phyloP scores from a whole-genome alignment of 2,797 vertebrate genomes.

The Coregonus ussuriensis region DNA sequence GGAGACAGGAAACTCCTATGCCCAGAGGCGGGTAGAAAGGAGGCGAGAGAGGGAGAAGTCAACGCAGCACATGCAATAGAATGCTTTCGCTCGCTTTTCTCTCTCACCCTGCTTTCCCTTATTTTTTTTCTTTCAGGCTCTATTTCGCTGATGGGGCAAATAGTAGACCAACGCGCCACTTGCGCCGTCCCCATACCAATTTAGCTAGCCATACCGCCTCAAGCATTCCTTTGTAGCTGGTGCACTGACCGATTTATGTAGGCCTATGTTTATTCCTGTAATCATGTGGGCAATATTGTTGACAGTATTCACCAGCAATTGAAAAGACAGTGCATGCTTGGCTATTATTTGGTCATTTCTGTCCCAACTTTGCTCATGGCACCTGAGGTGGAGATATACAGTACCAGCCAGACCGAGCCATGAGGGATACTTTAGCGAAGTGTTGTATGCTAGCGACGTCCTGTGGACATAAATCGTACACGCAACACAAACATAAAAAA shows the following conservation, averaged over 20 bases:
- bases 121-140: neutral
- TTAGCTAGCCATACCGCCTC: neutral
- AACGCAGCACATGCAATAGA: neutral
- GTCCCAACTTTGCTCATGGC: too few relatives aligned
- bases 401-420: neutral
- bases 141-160: constrained; percentile 1
- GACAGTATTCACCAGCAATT: too few relatives aligned
- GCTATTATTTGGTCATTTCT: too few relatives aligned
- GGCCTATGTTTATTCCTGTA: neutral
- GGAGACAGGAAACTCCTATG: neutral
- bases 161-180: neutral
- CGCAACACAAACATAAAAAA: neutral
- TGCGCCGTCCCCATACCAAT: neutral
- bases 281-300: too few relatives aligned
- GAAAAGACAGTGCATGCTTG: too few relatives aligned
- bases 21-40: neutral
- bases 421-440: too few relatives aligned
- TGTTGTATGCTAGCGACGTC: neutral
- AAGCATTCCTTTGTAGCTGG: neutral
- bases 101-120: neutral
- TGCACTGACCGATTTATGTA: neutral
- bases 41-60: neutral
- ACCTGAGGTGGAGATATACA: neutral
- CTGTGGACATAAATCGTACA: neutral
- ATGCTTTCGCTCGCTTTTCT: neutral